phyloP scores from a whole-genome alignment of 53 echinoderm and acorn worm species.

The Mesocentrotus franciscanus region DNA sequence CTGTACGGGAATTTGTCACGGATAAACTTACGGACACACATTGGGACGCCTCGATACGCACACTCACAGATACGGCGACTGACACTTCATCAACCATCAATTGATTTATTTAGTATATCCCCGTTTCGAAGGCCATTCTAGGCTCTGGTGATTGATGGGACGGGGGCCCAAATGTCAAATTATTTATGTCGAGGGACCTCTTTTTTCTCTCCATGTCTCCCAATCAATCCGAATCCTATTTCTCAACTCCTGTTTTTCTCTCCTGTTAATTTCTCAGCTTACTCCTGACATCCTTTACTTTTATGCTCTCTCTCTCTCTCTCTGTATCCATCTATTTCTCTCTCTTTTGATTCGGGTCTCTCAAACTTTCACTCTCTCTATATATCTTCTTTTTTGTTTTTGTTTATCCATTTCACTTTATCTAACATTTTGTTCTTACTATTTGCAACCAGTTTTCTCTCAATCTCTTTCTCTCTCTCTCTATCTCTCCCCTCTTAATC shows the following conservation, averaged over 20 bases:
- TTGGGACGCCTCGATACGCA: background rate
- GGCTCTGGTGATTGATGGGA: background rate
- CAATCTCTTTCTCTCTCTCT: background rate
- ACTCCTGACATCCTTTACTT: background rate
- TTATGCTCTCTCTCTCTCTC: background rate
- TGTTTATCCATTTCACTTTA: no score
- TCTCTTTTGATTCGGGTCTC: no score
- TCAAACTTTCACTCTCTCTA: background rate
- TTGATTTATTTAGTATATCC: conserved; percentile 46
- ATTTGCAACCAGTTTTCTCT: background rate
- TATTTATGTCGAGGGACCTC: conserved; percentile 13
- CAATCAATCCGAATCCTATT: background rate
- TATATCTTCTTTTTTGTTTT: no score
- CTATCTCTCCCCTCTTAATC: background rate
- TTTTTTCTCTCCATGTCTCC: background rate
- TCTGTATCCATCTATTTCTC: background rate
- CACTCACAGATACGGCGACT: background rate
- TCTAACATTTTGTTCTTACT: background rate
- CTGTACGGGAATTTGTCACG: background rate
- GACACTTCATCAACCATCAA: conserved; percentile 15
- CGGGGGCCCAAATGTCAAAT: conserved; percentile 37
- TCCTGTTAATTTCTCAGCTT: background rate
- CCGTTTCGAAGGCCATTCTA: conserved; percentile 29
- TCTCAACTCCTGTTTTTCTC: background rate
- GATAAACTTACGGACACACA: background rate